A percentile compares a stretch with the other conserved stretches of the same genome.
These are phyloP conservation scores for Aeoliscus strigatus DNA, from an alignment of 2,797 vertebrate species.

Conservation along the genomic window DNA sequence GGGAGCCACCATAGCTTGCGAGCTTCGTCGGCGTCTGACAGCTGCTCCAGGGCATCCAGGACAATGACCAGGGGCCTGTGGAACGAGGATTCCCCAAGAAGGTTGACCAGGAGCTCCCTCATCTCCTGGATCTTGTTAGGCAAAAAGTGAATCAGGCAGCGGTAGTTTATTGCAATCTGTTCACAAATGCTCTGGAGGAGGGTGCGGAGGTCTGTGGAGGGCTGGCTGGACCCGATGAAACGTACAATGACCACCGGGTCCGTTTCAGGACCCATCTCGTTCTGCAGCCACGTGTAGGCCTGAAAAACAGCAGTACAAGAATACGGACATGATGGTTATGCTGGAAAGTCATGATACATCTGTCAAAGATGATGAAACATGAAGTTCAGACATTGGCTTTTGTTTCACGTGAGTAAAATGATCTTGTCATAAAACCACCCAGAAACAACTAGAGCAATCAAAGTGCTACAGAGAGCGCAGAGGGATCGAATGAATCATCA, in stretches of 20 bases:
- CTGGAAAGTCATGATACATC: too few relatives aligned
- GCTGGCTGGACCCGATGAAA: slow-evolving; percentile 89
- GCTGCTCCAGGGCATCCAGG: slow-evolving; percentile 91
- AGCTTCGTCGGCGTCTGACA: slow-evolving; percentile 91
- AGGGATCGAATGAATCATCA: slow-evolving; percentile 4
- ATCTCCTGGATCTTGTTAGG: slow-evolving; percentile 96
- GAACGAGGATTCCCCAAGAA: slow-evolving; percentile 90
- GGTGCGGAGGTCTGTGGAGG: slow-evolving; percentile 86
- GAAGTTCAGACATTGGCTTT: too few relatives aligned
- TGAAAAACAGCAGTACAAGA: slow-evolving; percentile 65
- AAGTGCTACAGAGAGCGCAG: slow-evolving; percentile 7
- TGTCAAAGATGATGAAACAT: too few relatives aligned
- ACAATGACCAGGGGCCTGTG: slow-evolving; percentile 92
- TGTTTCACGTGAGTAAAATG: too few relatives aligned
- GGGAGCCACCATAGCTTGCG: slow-evolving; percentile 99
- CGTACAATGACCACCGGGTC: slow-evolving; percentile 93
- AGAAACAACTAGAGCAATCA: too few relatives aligned
- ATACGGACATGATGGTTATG: too few relatives aligned
- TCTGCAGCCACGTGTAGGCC: slow-evolving; percentile 93
- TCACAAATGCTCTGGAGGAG: slow-evolving; percentile 97
- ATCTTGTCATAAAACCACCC: too few relatives aligned
- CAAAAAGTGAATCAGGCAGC: slow-evolving; percentile 91
- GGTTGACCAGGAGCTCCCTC: slow-evolving; percentile 90
- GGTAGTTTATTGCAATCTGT: slow-evolving; percentile 94
- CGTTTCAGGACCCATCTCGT: slow-evolving; percentile 91